Base-by-base conservation (phyloP, 1,140 invertebrate genomes). In the Diabrotica undecimpunctata region DNA sequence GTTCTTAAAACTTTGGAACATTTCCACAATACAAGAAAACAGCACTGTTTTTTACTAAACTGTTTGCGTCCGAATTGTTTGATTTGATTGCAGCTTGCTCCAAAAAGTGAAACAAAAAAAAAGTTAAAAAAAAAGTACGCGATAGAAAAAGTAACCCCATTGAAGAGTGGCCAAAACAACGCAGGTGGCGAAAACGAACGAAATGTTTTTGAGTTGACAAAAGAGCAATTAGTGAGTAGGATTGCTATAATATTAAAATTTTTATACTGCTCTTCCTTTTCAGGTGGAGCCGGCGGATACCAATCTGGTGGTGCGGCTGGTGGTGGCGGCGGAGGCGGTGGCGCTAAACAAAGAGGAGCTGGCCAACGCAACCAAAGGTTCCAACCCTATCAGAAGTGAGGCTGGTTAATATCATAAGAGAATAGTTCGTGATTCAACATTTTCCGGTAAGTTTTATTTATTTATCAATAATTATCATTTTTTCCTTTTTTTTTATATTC, bases 321-420 rank as follows among this genome's bases (percentile, higher is more conserved):
- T n/a, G 85, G 82, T 77, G 83, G 82, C 78, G 81, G 80, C 75
- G 80, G 80, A 74, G 82, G 82, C 79, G 62, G 64, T 73, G 85
- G 85, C 74, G 85, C 50, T 8, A 36, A 87, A 83, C 86, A 86
- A 82, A 82, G 80, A 72, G 86, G 86, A 78, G 85, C 85, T 78
- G 84, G 84, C 72, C 86, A 87, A 76, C 83, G 86, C 78, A 88
- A 86, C 80, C 87, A 89, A 82, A 88, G 88, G 84, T 87, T 89
- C 82, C 87, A 89, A 82, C 88, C 88, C 75, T 90, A 90, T 83
- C 90, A 86, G 83, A 46, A 55, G 59, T 13, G 38, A 46, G 25
- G 25, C n/a, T 10, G 41, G 41, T 10, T 46, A 46, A 46, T 46
- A 46, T 10, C 46, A 10, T 3, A 12, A 10, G 10, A 12, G 12